Evolutionary conservation across 1,140 invertebrate genomes (phyloP).

Genomic region (Euura lappo): DNA sequence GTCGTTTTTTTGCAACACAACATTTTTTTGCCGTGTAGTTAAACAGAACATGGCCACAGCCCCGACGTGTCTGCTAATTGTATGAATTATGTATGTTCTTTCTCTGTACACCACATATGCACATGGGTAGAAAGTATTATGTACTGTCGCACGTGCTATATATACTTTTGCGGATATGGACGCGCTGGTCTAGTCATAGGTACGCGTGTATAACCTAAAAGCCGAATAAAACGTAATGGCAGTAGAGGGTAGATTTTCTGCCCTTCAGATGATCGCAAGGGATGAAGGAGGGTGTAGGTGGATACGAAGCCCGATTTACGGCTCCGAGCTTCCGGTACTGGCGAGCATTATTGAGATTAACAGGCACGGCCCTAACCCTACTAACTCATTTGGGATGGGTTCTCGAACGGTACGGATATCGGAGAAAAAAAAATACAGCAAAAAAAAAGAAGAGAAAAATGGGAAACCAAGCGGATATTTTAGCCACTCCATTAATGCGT

Average conservation of each 20-base stretch:
- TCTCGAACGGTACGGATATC: conserved; percentile 27
- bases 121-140: too few species aligned
- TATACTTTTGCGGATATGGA: too few species aligned
- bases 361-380: conserved; percentile 18
- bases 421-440: too few species aligned
- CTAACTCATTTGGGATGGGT: conserved; percentile 24
- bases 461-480: neutral
- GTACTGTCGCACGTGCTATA: too few species aligned
- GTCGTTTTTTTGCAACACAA: too few species aligned
- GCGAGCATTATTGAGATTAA: conserved; percentile 52
- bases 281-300: conserved; percentile 17
- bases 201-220: neutral
- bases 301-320: conserved; percentile 41
- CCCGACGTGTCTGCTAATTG: too few species aligned
- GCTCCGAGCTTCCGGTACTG: conserved; percentile 41
- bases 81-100: too few species aligned
- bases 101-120: too few species aligned
- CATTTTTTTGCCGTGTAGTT: too few species aligned
- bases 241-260: neutral
- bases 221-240: neutral
- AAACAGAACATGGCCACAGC: too few species aligned
- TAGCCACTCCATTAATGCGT: too few species aligned
- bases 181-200: too few species aligned
- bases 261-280: neutral
- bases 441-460: neutral